Evolutionary conservation across 2,888 invertebrate genomes (phyloP), one percentile per base, ranked within the genome.

Genomic region (Agrilus biguttatus): DNA sequence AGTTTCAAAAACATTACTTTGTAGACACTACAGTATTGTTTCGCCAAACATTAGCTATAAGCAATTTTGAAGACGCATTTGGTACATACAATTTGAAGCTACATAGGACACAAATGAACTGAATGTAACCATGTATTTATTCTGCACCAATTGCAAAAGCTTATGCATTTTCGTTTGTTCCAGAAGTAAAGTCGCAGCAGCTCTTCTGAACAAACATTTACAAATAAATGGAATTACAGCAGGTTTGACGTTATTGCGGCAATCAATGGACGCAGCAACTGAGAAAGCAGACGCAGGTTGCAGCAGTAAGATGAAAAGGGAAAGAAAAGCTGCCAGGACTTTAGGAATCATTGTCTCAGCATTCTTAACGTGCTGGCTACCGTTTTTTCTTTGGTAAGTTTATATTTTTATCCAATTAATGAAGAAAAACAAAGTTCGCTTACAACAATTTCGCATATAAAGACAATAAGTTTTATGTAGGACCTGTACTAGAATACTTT

Each of bases 291-390:
- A 76, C 56, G 68, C 63, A 1, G 63, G 65, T 35, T 78, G 84
- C 45, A 83, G 83, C 66, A 85, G 74, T 63, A 88, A 89, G 67
- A 89, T 90, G 88, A 80, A 86, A 62, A 70, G 88, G 41, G 90
- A 90, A 63, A 70, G 88, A 47, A 89, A 89, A 61, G 92, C 93
- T 0, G 93, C 93, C 2, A 77, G 92, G 58, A 95, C 95, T 10
- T 74, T 95, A 36, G 95, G 95, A 44, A 91, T 95, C 61, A 93
- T 95, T 60, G 93, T 95, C 83, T 91, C 92, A 32, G 92, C 90
- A 0, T 95, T 95, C 66, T 71, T 95, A 47, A 78, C 91, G 7
- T 95, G 95, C 66, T 95, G 93, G 91, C 73, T 92, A 50, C 95
- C 95, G 5, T 95, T 95, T 72, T 95, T 95, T 66, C 71, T 89